Evolutionary conservation across 2,113 vertebrate species (phyloP), one percentile per base, ranked within the genome.

Genomic region (Calyptomena viridis): DNA sequence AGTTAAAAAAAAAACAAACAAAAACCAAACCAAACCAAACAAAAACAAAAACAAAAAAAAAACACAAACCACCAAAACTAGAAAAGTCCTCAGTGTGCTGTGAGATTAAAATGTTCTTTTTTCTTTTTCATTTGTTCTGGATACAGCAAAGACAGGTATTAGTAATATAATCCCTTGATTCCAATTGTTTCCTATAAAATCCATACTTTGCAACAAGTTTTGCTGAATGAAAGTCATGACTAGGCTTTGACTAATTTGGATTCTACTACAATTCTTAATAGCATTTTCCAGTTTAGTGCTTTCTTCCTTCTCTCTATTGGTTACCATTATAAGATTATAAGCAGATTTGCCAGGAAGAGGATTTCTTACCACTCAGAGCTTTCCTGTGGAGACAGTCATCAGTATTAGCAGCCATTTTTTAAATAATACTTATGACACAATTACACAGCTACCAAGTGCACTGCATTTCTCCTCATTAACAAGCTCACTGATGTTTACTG

Each of bases 211-310:
- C 35, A 58, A 63, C 49, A 76, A 94, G 74, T 47, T 92, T 80
- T 83, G 44, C 52, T 84, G 40, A 62, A 64, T 81, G 25, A 90
- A 47, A 89, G 63, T 78, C 67, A 52, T 81, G 42, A 95, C 71
- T 92, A 91, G 96, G 85, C 92, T 92, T 85, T 81, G 66, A 94
- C 87, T 90, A 90, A 93, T 90, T 96, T 78, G 80, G n/a, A 76
- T 89, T 87, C 89, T 60, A 78, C 84, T 91, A 79, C 60, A 42
- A 75, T 73, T 91, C 95, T 93, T 89, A 96, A 96, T 95, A 94
- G 42, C 53, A 87, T 90, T 96, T 97, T 95, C 87, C 81, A 93
- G 63, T 85, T 88, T 87, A 81, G 55, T 84, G 77, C 89, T 90
- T 96, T 84, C 33, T 94, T 22, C 33, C 9, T 87, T 71, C 74